Evolutionary conservation across 2,888 invertebrate genomes (phyloP).

Genomic region (Nemurella pictetii): DNA sequence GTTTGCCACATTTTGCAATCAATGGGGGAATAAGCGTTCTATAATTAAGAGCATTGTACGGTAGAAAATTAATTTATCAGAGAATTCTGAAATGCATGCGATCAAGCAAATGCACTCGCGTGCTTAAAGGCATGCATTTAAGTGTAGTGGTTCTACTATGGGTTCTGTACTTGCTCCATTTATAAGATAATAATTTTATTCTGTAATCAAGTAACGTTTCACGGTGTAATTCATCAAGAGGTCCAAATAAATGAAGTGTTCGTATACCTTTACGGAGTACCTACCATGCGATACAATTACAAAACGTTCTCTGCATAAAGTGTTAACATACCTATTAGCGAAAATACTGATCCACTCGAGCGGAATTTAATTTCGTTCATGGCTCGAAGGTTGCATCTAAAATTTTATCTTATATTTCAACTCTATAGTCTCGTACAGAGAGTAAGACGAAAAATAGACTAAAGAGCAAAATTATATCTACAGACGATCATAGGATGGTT

Average conservation of each 20-base stretch:
- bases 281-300: background rate
- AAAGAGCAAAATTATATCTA: background rate
- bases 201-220: background rate
- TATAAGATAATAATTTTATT: background rate
- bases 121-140: background rate
- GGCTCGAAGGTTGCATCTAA: no score
- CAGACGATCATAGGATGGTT: background rate
- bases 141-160: background rate
- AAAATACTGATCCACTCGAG: background rate
- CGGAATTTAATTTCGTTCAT: background rate
- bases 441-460: background rate
- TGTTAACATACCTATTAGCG: background rate
- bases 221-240: background rate
- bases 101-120: background rate
- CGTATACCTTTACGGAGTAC: background rate
- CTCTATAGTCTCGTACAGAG: no score
- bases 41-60: background rate
- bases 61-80: background rate
- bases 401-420: no score
- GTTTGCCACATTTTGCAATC: background rate
- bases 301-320: no score
- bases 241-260: background rate
- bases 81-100: background rate
- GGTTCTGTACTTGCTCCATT: no score
- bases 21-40: background rate